Evolutionary conservation across 2,888 invertebrate species (phyloP).

Genomic region (Coleophora flavipennella): DNA sequence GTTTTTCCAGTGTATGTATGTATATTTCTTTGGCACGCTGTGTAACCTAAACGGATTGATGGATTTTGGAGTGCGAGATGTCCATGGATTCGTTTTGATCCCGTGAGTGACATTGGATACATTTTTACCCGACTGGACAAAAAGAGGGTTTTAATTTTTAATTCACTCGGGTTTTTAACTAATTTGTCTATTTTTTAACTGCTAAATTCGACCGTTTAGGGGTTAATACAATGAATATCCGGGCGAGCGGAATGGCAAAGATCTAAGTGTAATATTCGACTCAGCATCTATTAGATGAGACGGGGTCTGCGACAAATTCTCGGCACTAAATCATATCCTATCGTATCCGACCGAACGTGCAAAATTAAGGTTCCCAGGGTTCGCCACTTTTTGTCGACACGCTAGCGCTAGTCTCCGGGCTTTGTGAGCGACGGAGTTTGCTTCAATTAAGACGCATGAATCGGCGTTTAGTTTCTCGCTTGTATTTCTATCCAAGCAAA

Average conservation of each 20-base stretch:
- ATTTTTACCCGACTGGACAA: too few species aligned
- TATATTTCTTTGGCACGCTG: too few species aligned
- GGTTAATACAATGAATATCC: conserved; percentile 18
- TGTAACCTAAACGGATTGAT: too few species aligned
- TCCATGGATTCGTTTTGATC: too few species aligned
- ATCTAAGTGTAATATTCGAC: conserved; percentile 33
- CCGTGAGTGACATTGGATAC: too few species aligned
- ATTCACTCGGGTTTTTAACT: too few species aligned
- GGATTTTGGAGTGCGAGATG: too few species aligned
- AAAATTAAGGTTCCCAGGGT: conserved; percentile 29
- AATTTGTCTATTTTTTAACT: conserved; percentile 27
- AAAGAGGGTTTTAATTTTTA: too few species aligned
- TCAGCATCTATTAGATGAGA: conserved; percentile 41
- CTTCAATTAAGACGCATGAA: conserved; percentile 42
- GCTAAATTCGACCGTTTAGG: conserved; percentile 12
- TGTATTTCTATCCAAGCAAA: background rate
- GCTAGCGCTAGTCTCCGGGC: conserved; percentile 10
- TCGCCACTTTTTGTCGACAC: conserved; percentile 26
- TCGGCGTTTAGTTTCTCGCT: conserved; percentile 31
- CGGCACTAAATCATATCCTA: conserved; percentile 40
- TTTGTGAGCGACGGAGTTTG: conserved; percentile 31
- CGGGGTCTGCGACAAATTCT: conserved; percentile 34
- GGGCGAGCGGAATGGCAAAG: conserved; percentile 20
- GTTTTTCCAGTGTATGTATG: too few species aligned
- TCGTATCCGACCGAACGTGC: conserved; percentile 22